phyloP scores from a whole-genome alignment of 2,888 invertebrate genomes.

The Linyphia triangularis region DNA sequence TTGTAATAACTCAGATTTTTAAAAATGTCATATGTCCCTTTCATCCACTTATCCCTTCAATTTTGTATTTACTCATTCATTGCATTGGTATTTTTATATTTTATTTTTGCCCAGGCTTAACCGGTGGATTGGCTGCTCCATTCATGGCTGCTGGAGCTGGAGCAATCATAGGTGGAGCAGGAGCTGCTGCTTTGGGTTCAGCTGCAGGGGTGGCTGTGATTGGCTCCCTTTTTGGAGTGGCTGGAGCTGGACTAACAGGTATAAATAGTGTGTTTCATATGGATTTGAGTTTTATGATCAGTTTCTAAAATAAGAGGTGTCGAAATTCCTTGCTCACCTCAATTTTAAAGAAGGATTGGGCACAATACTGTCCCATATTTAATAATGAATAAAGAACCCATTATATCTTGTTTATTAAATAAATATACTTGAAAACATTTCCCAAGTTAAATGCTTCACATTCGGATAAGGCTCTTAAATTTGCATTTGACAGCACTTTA shows the following conservation, averaged over 20 bases:
- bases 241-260: slow-evolving; percentile 85
- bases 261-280: no score
- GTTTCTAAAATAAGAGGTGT: no score
- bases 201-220: slow-evolving; percentile 83
- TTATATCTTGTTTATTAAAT: not conserved
- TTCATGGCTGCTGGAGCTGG: slow-evolving; percentile 83
- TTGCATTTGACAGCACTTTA: no score
- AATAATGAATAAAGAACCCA: not conserved
- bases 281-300: no score
- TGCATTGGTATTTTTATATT: no score
- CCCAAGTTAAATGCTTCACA: not conserved
- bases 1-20: not conserved
- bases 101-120: slow-evolving; percentile 81
- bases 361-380: not conserved
- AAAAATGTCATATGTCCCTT: not conserved
- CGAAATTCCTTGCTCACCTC: no score
- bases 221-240: slow-evolving; percentile 85
- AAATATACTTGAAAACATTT: not conserved
- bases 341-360: no score
- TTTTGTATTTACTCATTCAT: no score
- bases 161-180: slow-evolving; percentile 80
- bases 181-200: slow-evolving; percentile 82
- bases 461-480: no score
- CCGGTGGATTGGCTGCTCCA: slow-evolving; percentile 86
- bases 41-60: no score